Base-by-base conservation (phyloP, 2,113 vertebrate species). In the Hiodon tergisus region DNA sequence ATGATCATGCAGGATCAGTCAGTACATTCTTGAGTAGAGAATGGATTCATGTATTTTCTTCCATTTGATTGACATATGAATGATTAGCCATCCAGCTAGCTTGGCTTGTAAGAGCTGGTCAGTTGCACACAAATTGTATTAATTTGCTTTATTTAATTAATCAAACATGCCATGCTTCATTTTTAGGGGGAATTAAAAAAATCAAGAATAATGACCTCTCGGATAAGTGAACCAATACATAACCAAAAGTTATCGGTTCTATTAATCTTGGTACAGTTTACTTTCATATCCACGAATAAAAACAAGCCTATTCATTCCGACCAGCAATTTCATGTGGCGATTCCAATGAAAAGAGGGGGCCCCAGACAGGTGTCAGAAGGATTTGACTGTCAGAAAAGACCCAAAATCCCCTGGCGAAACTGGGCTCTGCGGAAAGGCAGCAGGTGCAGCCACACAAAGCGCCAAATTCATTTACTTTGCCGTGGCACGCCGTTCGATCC, bases 301-400 rank as follows among this genome's bases (percentile, higher is more conserved):
- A 69, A 68, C 6, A 70, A 74, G 62, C 67, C 65, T 61, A 69
- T 69, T 73, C 66, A 74, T 78, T 74, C 71, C 31, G 47, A 59
- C 6, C 59, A 66, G 11, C 13, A 31, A 58, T 67, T 61, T 76
- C 73, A 71, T 79, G 57, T 51, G 7, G 63, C 13, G 17, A 8
- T 71, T 65, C 68, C 68, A 75, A 66, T 31, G 14, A 51, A 3
- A 47, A 68, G 11, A 13, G 16, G 57, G 11, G 57, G 7, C 83
- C 83, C 50, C 75, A 85, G 86, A 88, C 88, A 88, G 89, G 89
- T 90, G 89, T 88, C 71, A 73, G 71, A 72, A 86, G 86, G 86
- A 88, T 89, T 87, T 88, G 85, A 83, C 81, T 86, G 85, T 78
- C 82, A 88, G 85, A 87, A 89, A 87, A 85, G 84, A 85, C 81